These are phyloP conservation scores for Drosophila mojavensis DNA, from an alignment of 1,140 invertebrate species.

Conservation along the genomic window DNA sequence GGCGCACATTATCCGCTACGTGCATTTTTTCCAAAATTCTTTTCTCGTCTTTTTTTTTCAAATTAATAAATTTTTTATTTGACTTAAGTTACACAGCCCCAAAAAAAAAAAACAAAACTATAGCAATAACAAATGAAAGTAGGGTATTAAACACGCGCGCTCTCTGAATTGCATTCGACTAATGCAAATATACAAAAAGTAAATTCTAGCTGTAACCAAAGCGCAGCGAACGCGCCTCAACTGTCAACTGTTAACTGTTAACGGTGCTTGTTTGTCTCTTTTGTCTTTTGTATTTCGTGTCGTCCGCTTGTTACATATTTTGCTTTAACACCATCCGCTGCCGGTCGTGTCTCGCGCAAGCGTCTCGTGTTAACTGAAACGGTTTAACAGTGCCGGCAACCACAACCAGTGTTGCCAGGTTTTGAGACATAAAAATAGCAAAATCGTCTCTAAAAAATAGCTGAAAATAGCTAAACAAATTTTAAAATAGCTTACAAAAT, in stretches of 20 bases:
- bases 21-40: constrained; percentile 13
- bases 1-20: background rate
- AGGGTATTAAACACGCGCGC: background rate
- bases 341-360: constrained; percentile 33
- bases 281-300: background rate
- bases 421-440: no score
- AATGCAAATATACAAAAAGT: constrained; percentile 2
- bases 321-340: constrained; percentile 5
- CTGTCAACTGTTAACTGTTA: constrained; percentile 2
- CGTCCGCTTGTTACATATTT: constrained; percentile 8
- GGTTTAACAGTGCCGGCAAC: constrained; percentile 24
- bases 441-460: no score
- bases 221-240: background rate
- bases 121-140: background rate
- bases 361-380: constrained; percentile 49
- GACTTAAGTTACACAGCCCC: background rate
- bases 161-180: background rate
- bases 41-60: no score
- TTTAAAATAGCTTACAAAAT: no score
- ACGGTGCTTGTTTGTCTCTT: constrained; percentile 22
- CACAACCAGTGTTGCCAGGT: no score
- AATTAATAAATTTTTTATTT: background rate
- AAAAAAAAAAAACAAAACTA: background rate
- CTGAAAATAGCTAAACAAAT: no score
- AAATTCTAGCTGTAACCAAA: background rate